phyloP scores from a whole-genome alignment of 2,797 vertebrate species.

The Enteromius treurensis region DNA sequence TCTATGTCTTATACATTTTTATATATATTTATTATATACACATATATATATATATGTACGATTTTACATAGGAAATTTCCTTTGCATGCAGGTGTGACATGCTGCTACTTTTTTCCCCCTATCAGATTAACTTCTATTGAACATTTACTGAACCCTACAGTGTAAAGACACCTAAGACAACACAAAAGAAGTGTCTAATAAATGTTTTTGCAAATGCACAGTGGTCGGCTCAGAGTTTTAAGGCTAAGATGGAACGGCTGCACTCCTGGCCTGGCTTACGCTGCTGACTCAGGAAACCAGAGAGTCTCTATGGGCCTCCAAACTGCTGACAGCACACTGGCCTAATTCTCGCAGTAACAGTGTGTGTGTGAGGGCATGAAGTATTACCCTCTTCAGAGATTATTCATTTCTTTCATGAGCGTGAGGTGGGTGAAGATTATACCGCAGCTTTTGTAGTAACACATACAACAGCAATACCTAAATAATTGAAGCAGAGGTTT shows the following conservation, averaged over 20 bases:
- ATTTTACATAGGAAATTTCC: not conserved
- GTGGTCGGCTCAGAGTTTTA: not conserved
- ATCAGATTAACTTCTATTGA: not conserved
- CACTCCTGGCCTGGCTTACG: slow-evolving; percentile 5
- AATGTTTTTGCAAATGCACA: slow-evolving; percentile 9
- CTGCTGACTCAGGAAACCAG: slow-evolving; percentile 44
- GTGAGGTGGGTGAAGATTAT: slow-evolving; percentile 18
- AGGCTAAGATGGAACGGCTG: not conserved
- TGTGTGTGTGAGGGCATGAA: slow-evolving; percentile 31
- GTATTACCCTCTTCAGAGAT: slow-evolving; percentile 44
- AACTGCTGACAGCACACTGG: slow-evolving; percentile 53
- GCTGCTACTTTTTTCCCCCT: not conserved
- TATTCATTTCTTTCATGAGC: slow-evolving; percentile 32
- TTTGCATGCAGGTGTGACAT: not conserved
- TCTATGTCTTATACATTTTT: not conserved
- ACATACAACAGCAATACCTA: not conserved
- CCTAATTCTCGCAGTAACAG: slow-evolving; percentile 38
- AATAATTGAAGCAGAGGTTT: slow-evolving; percentile 2
- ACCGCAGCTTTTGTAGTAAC: slow-evolving; percentile 20
- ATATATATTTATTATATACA: no score
- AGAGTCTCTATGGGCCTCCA: slow-evolving; percentile 40
- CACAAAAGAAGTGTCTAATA: not conserved
- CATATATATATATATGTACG: no score
- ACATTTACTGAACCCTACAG: not conserved
- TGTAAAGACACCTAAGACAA: not conserved